Evolutionary conservation across 2,113 vertebrate genomes (phyloP).

Genomic region (Pica pica): DNA sequence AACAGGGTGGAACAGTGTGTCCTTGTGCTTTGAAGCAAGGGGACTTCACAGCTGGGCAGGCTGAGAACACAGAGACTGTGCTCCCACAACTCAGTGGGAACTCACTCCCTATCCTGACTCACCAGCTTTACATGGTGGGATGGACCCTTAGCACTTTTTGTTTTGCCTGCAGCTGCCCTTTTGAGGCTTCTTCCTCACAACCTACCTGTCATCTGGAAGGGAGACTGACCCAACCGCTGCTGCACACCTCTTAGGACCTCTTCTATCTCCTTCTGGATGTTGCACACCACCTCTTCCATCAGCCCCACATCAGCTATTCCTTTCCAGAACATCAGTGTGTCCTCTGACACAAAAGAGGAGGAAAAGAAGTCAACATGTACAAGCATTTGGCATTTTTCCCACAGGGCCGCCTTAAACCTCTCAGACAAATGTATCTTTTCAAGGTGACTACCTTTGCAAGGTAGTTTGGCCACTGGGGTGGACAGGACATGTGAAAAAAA

Average conservation of each 20-base stretch:
- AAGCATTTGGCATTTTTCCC: background rate
- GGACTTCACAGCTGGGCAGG: background rate
- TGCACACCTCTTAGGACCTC: conserved; percentile 84
- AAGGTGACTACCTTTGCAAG: background rate
- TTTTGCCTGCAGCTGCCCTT: background rate
- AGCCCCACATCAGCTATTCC: conserved; percentile 88
- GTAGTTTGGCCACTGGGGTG: background rate
- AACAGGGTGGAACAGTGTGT: background rate
- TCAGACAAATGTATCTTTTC: background rate
- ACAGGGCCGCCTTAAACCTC: background rate
- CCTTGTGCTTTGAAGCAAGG: background rate
- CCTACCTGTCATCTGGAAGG: conserved; percentile 86
- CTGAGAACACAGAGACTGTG: background rate
- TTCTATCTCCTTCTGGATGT: conserved; percentile 88
- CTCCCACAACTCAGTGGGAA: background rate
- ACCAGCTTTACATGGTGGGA: background rate
- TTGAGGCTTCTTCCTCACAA: background rate
- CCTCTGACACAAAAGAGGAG: conserved; percentile 70
- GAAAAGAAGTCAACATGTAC: background rate
- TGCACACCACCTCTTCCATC: conserved; percentile 90
- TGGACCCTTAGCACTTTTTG: background rate
- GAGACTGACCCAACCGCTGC: conserved; percentile 77
- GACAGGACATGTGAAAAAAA: background rate
- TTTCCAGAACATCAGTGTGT: conserved; percentile 88
- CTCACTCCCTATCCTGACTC: background rate